Percentiles rank a stretch among this genome's conserved stretches.
phyloP scores from a whole-genome alignment of 2,113 vertebrate genomes.

The Ascaphus truei region DNA sequence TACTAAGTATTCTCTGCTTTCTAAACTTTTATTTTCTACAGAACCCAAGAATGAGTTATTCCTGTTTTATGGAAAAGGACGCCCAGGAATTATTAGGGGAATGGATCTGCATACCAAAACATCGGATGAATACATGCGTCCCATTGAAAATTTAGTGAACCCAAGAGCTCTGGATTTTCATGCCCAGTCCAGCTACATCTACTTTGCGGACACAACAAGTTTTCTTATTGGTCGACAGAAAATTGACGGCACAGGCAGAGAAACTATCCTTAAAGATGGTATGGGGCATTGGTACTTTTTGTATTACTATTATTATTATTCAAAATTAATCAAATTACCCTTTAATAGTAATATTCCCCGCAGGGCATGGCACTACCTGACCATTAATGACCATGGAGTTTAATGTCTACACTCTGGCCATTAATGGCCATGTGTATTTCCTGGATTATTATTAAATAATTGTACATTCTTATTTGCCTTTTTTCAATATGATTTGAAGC shows the following conservation, averaged over 20 bases:
- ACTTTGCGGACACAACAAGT: conserved; percentile 97
- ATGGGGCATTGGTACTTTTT: conserved; percentile 43
- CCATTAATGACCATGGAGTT: no score
- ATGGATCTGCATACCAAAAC: conserved; percentile 93
- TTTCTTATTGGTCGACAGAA: conserved; percentile 95
- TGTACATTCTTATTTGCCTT: no score
- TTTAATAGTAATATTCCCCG: no score
- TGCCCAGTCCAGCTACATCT: conserved; percentile 85
- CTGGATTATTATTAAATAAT: no score
- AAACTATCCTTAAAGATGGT: conserved; percentile 97
- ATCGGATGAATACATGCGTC: conserved; percentile 88
- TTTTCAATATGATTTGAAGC: no score
- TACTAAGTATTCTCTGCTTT: no score
- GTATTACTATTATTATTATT: not conserved
- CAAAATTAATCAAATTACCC: not conserved
- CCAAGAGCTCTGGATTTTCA: conserved; percentile 94
- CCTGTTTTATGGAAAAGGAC: conserved; percentile 96
- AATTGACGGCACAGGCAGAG: conserved; percentile 83
- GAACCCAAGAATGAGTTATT: conserved; percentile 94
- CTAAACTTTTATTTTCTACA: conserved; percentile 72
- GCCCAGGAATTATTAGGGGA: conserved; percentile 89
- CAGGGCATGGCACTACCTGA: no score
- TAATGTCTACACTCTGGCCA: no score
- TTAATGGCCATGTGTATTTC: no score
- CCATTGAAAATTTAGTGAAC: conserved; percentile 92